Evolutionary conservation across 2,888 invertebrate species (phyloP).

Genomic region (Pecten maximus): DNA sequence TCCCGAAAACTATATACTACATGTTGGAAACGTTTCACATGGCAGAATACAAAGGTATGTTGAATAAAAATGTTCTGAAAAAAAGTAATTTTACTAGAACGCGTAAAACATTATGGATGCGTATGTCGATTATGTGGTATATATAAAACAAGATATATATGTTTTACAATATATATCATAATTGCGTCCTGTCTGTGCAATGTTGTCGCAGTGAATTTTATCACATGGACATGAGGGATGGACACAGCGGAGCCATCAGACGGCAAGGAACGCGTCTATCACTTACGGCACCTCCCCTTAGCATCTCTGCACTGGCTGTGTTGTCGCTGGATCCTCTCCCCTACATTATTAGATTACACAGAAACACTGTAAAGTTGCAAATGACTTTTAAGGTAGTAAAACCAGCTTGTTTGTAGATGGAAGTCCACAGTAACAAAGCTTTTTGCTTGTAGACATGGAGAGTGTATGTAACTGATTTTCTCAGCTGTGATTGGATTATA

Average conservation of each 20-base stretch:
- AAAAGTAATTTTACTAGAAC: not conserved
- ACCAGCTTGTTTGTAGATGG: not conserved
- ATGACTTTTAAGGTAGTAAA: not conserved
- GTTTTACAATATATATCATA: not conserved
- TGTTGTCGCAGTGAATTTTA: not conserved
- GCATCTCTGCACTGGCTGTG: not conserved
- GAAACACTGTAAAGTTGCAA: not conserved
- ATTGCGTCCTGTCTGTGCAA: not conserved
- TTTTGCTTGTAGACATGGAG: not conserved
- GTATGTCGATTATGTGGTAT: not conserved
- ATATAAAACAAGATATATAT: not conserved
- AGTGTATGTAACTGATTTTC: not conserved
- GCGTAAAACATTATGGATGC: not conserved
- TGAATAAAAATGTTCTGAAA: too few species aligned
- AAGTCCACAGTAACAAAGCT: not conserved
- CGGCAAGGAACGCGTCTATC: not conserved
- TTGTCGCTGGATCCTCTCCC: not conserved
- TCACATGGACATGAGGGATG: not conserved
- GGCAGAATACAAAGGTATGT: too few species aligned
- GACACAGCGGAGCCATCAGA: not conserved
- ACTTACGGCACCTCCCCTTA: not conserved
- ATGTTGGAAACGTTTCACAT: too few species aligned
- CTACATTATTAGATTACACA: not conserved
- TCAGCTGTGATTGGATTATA: not conserved
- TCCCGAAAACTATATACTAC: too few species aligned